Base-by-base conservation (phyloP, 2,113 vertebrate genomes). In the Equus przewalskii region DNA sequence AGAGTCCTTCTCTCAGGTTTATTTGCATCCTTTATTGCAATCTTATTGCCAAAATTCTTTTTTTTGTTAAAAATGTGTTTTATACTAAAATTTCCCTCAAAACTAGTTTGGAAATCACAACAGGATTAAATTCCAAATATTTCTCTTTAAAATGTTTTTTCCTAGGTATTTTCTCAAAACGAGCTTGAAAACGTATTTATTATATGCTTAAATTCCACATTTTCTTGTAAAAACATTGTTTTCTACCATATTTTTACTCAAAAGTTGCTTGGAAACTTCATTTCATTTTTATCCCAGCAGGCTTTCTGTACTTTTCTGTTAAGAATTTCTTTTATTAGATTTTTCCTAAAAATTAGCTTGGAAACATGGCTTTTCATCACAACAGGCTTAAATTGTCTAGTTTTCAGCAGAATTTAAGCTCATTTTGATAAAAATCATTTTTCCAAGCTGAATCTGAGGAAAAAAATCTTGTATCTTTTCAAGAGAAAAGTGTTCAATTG, bases 221-320 rank as follows among this genome's bases (percentile, higher is more conserved):
- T 87, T 96, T 89, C 54, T 79, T 24, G 80, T 95, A 75, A 95
- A 93, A 93, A 76, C 60, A 70, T 64, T 36, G 26, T 89, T 95
- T 94, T 87, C 44, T 28, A 91, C 16, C 33, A 62, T 76, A 85
- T 21, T 97, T 97, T 95, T 95, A 49, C 46, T 72, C 21, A 92
- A 58, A 88, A 79, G 6, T 46, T 88, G 15, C 76, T 92, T 93
- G 51, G 56, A 93, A 84, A 64, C n/a, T 93, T 75, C 3, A 22
- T 80, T 78, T 95, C n/a, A 90, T 96, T 91, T 94, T 92, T 88
- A 91, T 76, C 46, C 13, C 33, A 96, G 65, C 44, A 96, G 88
- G 16, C 36, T 87, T 62, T 67, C 60, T 91, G 70, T 0, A 69
- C 30, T 91, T 95, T 89, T 76, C 73, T 84, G 22, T 95, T 87